A percentile compares a stretch with the other conserved stretches of the same genome.
Conservation (phyloP, 2,888 invertebrate genomes). For the Neria commutata region DNA sequence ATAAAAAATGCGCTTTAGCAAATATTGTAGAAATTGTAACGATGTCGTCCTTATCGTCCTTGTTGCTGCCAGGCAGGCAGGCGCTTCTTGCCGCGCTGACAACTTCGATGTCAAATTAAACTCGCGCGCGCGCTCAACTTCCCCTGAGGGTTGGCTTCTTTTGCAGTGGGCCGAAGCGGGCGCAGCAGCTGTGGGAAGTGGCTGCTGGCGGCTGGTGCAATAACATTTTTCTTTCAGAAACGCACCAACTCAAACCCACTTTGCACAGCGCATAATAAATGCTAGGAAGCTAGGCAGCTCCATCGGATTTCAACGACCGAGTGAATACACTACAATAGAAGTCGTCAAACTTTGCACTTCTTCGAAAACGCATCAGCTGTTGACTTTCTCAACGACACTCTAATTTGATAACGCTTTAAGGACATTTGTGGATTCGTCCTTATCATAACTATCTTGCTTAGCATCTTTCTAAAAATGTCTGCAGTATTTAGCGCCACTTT, state of each 20-base stretch:
- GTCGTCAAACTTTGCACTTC: too few species aligned
- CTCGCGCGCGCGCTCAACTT: slow-evolving; percentile 33
- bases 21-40: slow-evolving; percentile 20
- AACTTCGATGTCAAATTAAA: slow-evolving; percentile 40
- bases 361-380: not conserved
- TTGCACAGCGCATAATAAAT: too few species aligned
- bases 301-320: too few species aligned
- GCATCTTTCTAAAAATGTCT: too few species aligned
- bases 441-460: too few species aligned
- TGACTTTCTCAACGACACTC: not conserved
- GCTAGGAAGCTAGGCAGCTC: too few species aligned
- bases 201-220: not conserved
- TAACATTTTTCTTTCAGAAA: not conserved
- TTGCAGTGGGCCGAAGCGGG: too few species aligned
- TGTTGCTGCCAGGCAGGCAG: not conserved
- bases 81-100: slow-evolving; percentile 23
- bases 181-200: too few species aligned
- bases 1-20: slow-evolving; percentile 24
- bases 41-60: not conserved
- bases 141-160: slow-evolving; percentile 45
- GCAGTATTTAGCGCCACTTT: too few species aligned
- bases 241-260: not conserved
- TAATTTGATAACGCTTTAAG: too few species aligned
- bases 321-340: too few species aligned
- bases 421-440: too few species aligned